Conservation (phyloP, 2,888 invertebrate genomes). For the Clusia tigrina region DNA sequence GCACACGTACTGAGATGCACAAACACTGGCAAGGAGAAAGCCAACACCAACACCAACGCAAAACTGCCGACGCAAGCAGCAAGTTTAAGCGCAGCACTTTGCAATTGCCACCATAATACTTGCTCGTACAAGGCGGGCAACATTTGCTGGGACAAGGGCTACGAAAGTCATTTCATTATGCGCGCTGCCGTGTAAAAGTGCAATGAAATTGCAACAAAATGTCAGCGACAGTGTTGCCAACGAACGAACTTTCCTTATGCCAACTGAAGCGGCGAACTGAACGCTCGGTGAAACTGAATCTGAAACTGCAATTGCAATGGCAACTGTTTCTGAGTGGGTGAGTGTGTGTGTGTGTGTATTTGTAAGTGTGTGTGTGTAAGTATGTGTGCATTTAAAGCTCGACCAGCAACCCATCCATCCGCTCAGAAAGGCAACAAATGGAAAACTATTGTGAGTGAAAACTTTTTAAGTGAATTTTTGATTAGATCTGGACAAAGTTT, state of each 20-base stretch:
- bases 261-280: too few relatives aligned
- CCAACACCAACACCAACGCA: background rate
- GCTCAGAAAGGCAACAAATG: slow-evolving; percentile 31
- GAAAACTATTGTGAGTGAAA: slow-evolving; percentile 41
- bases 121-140: too few relatives aligned
- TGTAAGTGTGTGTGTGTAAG: too few relatives aligned
- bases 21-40: background rate
- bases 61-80: background rate
- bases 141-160: slow-evolving; percentile 13
- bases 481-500: slow-evolving; percentile 60
- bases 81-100: background rate
- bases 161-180: slow-evolving; percentile 39
- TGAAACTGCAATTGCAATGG: background rate
- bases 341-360: too few relatives aligned
- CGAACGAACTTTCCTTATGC: background rate
- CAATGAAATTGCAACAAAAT: slow-evolving; percentile 34
- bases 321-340: too few relatives aligned
- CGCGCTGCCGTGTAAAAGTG: slow-evolving; percentile 25
- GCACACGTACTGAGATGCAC: background rate
- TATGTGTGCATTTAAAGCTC: too few relatives aligned
- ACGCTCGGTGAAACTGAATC: too few relatives aligned
- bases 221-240: slow-evolving; percentile 32
- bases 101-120: background rate
- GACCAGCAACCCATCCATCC: too few relatives aligned
- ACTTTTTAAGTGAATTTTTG: slow-evolving; percentile 62